Evolutionary conservation across 2,113 vertebrate species (phyloP).

Genomic region (cattle (Bos taurus)): DNA sequence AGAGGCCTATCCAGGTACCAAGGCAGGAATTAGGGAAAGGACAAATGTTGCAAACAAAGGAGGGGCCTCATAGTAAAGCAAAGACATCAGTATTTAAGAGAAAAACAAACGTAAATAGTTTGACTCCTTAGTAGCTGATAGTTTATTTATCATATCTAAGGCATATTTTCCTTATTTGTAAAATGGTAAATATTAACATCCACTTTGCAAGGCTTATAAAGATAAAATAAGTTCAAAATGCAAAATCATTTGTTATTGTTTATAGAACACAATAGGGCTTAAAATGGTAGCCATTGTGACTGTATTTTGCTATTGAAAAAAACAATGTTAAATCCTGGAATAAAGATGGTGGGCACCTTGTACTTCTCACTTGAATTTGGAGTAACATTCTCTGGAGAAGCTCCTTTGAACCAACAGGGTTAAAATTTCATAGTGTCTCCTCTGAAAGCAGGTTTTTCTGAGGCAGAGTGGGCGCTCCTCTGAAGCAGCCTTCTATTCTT

Average conservation of each 20-base stretch:
- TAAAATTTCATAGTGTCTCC: neutral
- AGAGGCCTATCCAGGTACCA: neutral
- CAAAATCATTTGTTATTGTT: neutral
- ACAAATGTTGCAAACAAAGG: neutral
- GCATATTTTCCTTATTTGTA: neutral
- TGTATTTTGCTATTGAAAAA: constrained; percentile 3
- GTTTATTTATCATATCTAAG: neutral
- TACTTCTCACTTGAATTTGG: neutral
- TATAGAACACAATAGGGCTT: neutral
- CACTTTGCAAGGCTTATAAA: neutral
- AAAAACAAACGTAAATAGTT: neutral
- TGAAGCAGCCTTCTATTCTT: constrained; percentile 30
- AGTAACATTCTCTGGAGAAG: neutral
- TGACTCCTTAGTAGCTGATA: neutral
- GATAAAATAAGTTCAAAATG: neutral
- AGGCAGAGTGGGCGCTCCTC: neutral
- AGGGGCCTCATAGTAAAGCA: neutral
- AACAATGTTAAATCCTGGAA: neutral
- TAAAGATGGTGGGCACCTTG: neutral
- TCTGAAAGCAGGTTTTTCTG: neutral
- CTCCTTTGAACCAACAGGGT: constrained; percentile 15
- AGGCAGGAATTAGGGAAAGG: neutral
- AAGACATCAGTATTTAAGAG: neutral
- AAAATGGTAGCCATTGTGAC: neutral
- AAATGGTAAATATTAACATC: neutral